Evolutionary conservation across 2,888 invertebrate genomes (phyloP).

Genomic region (Spisula solida): DNA sequence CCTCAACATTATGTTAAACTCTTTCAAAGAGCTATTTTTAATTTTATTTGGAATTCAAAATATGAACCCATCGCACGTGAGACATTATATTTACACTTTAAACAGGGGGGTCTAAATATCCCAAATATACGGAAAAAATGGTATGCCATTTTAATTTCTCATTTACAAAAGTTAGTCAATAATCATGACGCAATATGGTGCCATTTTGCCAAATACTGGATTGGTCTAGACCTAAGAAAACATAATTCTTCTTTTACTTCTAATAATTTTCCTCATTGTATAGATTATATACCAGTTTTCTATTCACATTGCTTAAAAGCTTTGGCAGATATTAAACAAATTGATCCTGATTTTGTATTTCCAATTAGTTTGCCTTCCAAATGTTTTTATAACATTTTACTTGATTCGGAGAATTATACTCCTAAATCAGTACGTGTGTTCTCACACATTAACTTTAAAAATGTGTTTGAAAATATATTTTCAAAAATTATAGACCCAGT

Average conservation of each 20-base stretch:
- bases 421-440: neutral
- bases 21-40: conserved; percentile 45
- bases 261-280: neutral
- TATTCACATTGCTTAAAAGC: neutral
- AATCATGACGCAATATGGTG: neutral
- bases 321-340: neutral
- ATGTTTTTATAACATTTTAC: neutral
- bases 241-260: neutral
- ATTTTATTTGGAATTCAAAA: conserved; percentile 50
- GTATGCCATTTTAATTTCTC: neutral
- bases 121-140: neutral
- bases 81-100: conserved; percentile 24
- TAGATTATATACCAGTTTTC: neutral
- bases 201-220: neutral
- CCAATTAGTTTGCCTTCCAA: neutral
- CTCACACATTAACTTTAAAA: neutral
- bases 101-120: neutral
- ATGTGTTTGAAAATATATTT: neutral
- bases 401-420: neutral
- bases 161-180: neutral
- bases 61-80: conserved; percentile 46
- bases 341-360: neutral
- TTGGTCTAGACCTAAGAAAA: neutral
- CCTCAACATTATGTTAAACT: conserved; percentile 39
- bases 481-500: neutral